A percentile compares a stretch with the other conserved stretches of the same genome.
Evolutionary conservation across 2,888 invertebrate species (phyloP).

Genomic region (Tanypteryx hageni): DNA sequence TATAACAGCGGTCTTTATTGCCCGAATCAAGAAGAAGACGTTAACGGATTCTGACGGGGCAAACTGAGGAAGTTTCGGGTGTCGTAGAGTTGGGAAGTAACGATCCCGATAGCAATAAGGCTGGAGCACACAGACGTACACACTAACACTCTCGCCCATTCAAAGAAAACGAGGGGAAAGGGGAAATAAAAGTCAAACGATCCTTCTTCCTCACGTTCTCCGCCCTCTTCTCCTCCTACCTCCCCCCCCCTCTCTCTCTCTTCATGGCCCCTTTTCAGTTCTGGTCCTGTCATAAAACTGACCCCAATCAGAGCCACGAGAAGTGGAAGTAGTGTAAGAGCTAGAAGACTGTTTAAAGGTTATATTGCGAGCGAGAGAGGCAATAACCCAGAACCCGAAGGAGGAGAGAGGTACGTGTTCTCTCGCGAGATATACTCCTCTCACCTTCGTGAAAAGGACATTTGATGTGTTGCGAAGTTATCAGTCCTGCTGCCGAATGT

Average conservation of each 20-base stretch:
- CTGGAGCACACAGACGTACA: background rate
- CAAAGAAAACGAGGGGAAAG: background rate
- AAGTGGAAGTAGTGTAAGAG: background rate
- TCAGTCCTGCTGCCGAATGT: background rate
- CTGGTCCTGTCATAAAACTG: constrained; percentile 39
- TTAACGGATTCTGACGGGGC: constrained; percentile 53
- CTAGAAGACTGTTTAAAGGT: constrained; percentile 27
- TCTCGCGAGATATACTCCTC: background rate
- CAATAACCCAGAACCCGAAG: background rate
- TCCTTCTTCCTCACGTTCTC: background rate
- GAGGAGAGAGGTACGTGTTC: background rate
- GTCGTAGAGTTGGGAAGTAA: background rate
- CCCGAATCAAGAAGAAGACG: constrained; percentile 35
- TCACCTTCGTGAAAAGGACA: background rate
- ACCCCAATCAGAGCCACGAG: constrained; percentile 16
- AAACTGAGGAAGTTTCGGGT: constrained; percentile 26
- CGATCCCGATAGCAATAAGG: background rate
- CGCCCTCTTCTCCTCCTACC: too few species aligned
- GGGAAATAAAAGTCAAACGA: background rate
- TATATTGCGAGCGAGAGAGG: constrained; percentile 28
- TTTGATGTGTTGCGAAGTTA: constrained; percentile 23
- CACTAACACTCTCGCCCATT: constrained; percentile 24
- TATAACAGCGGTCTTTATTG: constrained; percentile 46
- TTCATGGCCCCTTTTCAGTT: constrained; percentile 22
- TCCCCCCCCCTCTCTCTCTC: background rate